Base-by-base conservation (phyloP, 2,888 invertebrate species). In the Entomobrya multifasciata region DNA sequence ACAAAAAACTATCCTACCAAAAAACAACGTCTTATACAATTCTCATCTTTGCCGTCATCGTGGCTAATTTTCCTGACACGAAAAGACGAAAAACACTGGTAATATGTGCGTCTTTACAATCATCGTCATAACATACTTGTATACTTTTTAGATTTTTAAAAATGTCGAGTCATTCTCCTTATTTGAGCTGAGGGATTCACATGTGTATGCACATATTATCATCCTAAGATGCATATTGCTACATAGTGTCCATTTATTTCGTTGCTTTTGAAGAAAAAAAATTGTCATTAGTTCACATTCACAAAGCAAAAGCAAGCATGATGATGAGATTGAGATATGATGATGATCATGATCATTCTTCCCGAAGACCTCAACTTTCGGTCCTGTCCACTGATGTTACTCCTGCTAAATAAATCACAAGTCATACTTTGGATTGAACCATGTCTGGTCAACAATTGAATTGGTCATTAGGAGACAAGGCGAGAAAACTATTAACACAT, bases 111-210 rank as follows among this genome's bases (percentile, higher is more conserved):
- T n/a, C n/a, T n/a, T n/a, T n/a, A n/a, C n/a, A n/a, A n/a, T n/a
- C n/a, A n/a, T n/a, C n/a, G n/a, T n/a, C n/a, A n/a, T n/a, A n/a
- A n/a, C n/a, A n/a, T n/a, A 25, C 49, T 8, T 49, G 49, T n/a
- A 49, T 49, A 17, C 17, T n/a, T 74, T n/a, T 30, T 55, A n/a
- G 55, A 36, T 55, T 77, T 49, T 74, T 30, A 80, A 70, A 70
- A 36, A 57, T 80, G 80, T 67, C 80, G 70, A 80, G 80, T 80
- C 80, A 82, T 82, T 74, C 82, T 82, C 82, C 82, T 82, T 82
- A 82, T 82, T n/a, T n/a, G n/a, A n/a, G n/a, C n/a, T n/a, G 72
- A 62, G 52, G 57, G 27, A n/a, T n/a, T n/a, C n/a, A n/a, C n/a
- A n/a, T n/a, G n/a, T n/a, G n/a, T n/a, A n/a, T 4, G n/a, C 72